Conservation (phyloP, 2,113 vertebrate species). For the Phalacrocorax aristotelis region DNA sequence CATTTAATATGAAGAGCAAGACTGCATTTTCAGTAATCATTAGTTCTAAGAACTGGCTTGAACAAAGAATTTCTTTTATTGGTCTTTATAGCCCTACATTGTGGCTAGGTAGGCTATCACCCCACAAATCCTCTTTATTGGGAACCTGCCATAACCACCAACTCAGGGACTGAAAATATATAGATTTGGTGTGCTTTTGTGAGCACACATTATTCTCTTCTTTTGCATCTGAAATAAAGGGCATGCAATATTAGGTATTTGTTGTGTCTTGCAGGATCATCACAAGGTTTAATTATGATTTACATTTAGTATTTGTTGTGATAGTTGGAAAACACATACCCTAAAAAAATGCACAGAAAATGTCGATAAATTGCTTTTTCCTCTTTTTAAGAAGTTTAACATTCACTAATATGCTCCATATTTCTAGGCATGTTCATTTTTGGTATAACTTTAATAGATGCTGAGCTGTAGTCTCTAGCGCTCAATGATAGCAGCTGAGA, state of each 20-base stretch:
- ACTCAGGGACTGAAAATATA: neutral
- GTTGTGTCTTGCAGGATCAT: neutral
- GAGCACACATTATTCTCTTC: neutral
- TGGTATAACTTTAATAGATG: neutral
- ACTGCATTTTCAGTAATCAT: neutral
- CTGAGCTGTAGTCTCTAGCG: neutral
- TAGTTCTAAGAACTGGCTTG: neutral
- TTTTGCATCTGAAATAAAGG: neutral
- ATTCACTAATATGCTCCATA: neutral
- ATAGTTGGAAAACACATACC: neutral
- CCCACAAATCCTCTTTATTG: neutral
- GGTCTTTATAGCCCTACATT: neutral
- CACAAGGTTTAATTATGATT: neutral
- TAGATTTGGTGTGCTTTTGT: neutral
- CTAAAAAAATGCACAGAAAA: neutral
- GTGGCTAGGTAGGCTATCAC: neutral
- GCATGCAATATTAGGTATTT: neutral
- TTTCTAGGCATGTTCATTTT: neutral
- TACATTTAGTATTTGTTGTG: neutral
- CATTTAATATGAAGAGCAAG: constrained; percentile 2
- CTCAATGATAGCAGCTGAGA: fast-evolving
- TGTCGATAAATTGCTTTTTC: neutral
- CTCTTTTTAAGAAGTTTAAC: neutral
- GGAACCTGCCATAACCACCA: neutral
- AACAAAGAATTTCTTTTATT: constrained; percentile 1